Evolutionary conservation across 2,888 invertebrate species (phyloP).

Genomic region (Macaria notata): DNA sequence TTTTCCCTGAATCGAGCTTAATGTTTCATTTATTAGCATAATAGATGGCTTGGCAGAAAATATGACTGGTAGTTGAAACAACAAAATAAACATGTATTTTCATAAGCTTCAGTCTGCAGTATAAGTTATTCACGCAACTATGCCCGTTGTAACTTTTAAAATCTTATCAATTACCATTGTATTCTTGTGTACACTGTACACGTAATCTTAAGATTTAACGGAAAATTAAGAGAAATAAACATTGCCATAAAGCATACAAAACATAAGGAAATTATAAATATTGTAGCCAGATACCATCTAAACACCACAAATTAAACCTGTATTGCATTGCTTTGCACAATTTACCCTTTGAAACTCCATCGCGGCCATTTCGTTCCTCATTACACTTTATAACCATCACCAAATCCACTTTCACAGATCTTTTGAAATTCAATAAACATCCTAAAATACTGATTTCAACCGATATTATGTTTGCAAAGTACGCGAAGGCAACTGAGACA

Average conservation of each 20-base stretch:
- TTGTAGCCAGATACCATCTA: too few relatives aligned
- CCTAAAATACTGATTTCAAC: constrained; percentile 69
- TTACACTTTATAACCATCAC: constrained; percentile 61
- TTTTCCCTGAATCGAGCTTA: constrained; percentile 12
- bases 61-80: neutral
- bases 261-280: too few relatives aligned
- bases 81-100: too few relatives aligned
- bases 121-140: too few relatives aligned
- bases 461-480: constrained; percentile 66
- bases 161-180: too few relatives aligned
- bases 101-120: too few relatives aligned
- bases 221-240: too few relatives aligned
- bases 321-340: neutral
- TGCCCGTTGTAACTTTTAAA: too few relatives aligned
- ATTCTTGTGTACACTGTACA: too few relatives aligned
- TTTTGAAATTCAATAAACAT: constrained; percentile 69
- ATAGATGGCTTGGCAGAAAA: neutral
- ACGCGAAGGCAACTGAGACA: constrained; percentile 66
- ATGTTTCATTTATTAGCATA: constrained; percentile 11
- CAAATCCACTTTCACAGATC: constrained; percentile 62
- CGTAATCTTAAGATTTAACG: too few relatives aligned
- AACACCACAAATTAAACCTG: too few relatives aligned
- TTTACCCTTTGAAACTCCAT: constrained; percentile 24
- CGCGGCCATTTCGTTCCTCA: constrained; percentile 47
- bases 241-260: too few relatives aligned